Percentiles rank a stretch among this genome's conserved stretches.
phyloP scores from a whole-genome alignment of 2,888 invertebrate genomes.

The Dynastes maya region DNA sequence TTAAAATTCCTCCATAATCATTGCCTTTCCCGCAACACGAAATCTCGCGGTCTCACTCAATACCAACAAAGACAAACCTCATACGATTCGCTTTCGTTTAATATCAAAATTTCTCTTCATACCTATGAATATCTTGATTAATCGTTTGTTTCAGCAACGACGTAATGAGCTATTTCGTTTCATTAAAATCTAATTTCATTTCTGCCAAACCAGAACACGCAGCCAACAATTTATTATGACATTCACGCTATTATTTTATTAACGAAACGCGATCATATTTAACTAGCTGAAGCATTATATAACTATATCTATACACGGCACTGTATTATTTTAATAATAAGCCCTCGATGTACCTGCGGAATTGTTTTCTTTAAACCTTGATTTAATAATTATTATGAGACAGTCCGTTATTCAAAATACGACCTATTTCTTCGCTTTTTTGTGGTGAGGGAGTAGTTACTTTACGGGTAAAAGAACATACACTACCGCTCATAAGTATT shows the following conservation, averaged over 20 bases:
- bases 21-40: too few species aligned
- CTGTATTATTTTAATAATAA: not conserved
- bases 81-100: not conserved
- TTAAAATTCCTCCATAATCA: too few species aligned
- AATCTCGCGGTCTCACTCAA: too few species aligned
- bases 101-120: not conserved
- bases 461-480: too few species aligned
- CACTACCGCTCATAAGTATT: too few species aligned
- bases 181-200: slow-evolving; percentile 32
- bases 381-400: too few species aligned
- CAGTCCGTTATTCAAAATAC: not conserved
- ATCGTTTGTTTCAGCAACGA: not conserved
- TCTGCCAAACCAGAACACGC: slow-evolving; percentile 21
- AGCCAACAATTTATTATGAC: slow-evolving; percentile 17
- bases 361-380: not conserved
- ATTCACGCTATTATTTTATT: slow-evolving; percentile 32
- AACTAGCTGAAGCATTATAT: not conserved
- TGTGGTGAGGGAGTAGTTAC: too few species aligned
- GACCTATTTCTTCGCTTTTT: slow-evolving; percentile 1
- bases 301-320: not conserved
- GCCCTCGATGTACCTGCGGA: not conserved
- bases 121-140: not conserved
- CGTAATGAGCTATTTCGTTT: not conserved
- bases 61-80: not conserved
- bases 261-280: not conserved